These are phyloP conservation scores for Champsocephalus gunnari DNA, from an alignment of 2,797 vertebrate genomes.

Conservation along the genomic window DNA sequence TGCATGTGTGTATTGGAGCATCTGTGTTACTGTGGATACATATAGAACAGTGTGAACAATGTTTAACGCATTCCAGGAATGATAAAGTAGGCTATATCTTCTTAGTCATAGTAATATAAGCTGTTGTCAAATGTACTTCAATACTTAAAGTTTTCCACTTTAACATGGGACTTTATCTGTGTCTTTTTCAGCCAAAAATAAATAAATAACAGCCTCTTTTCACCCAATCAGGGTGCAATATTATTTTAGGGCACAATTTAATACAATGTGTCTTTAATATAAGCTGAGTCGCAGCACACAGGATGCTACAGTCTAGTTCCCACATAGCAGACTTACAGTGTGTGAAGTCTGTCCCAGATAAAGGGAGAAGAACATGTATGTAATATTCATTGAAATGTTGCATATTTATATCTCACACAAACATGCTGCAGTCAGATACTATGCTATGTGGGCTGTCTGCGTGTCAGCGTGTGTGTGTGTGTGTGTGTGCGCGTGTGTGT, in stretches of 20 bases:
- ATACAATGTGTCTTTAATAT: slow-evolving; percentile 17
- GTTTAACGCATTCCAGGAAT: background rate
- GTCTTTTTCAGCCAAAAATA: slow-evolving; percentile 29
- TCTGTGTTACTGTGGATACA: background rate
- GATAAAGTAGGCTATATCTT: background rate
- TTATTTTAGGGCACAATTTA: slow-evolving; percentile 20
- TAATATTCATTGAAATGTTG: slow-evolving; percentile 69
- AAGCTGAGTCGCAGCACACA: slow-evolving; percentile 25
- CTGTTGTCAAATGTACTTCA: background rate
- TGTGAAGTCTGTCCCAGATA: slow-evolving; percentile 60
- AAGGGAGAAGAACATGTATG: slow-evolving; percentile 66
- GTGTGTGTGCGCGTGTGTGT: slow-evolving; percentile 25
- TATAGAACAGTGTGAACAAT: background rate
- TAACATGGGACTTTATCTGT: background rate
- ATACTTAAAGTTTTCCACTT: background rate
- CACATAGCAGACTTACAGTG: slow-evolving; percentile 15
- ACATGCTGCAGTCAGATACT: slow-evolving; percentile 33
- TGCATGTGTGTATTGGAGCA: background rate
- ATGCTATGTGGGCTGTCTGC: slow-evolving; percentile 3
- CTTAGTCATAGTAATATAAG: background rate
- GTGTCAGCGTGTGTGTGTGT: slow-evolving; percentile 19
- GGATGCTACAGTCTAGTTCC: slow-evolving; percentile 7
- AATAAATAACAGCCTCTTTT: slow-evolving; percentile 3
- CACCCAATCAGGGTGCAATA: slow-evolving; percentile 19
- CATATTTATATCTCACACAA: slow-evolving; percentile 67